Percentiles rank a stretch among this genome's conserved stretches.
phyloP scores from a whole-genome alignment of 2,113 vertebrate genomes.

The Cyanoramphus novaezelandiae region DNA sequence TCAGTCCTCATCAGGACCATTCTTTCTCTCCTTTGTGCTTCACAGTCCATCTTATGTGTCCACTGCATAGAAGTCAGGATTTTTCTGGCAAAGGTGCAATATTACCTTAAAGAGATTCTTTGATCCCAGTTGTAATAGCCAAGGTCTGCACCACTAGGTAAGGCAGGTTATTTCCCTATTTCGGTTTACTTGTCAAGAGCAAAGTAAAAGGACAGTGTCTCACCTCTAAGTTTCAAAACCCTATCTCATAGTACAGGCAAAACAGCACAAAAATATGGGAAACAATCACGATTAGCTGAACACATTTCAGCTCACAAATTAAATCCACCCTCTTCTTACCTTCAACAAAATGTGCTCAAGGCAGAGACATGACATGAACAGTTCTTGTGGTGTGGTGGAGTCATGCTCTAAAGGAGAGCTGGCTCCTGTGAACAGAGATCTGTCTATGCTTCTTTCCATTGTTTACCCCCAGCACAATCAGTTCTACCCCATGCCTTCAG shows the following conservation, averaged over 20 bases:
- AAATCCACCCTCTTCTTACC: background rate
- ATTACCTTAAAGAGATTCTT: background rate
- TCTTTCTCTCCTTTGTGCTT: background rate
- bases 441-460: background rate
- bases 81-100: background rate
- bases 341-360: background rate
- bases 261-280: background rate
- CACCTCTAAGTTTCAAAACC: background rate
- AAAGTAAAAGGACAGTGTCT: background rate
- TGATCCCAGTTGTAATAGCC: background rate
- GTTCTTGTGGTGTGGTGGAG: background rate
- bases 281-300: background rate
- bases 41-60: background rate
- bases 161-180: background rate
- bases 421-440: background rate
- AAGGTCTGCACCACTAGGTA: background rate
- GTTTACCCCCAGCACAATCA: background rate
- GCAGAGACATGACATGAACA: background rate
- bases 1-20: too few relatives aligned
- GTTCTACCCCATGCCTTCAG: background rate
- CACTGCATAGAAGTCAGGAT: background rate
- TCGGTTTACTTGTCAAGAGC: background rate
- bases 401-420: background rate
- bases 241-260: background rate
- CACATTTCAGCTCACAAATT: background rate